Percentiles rank a stretch among this genome's conserved stretches.
phyloP scores from a whole-genome alignment of 1,140 invertebrate genomes.

The Solenopsis invicta region DNA sequence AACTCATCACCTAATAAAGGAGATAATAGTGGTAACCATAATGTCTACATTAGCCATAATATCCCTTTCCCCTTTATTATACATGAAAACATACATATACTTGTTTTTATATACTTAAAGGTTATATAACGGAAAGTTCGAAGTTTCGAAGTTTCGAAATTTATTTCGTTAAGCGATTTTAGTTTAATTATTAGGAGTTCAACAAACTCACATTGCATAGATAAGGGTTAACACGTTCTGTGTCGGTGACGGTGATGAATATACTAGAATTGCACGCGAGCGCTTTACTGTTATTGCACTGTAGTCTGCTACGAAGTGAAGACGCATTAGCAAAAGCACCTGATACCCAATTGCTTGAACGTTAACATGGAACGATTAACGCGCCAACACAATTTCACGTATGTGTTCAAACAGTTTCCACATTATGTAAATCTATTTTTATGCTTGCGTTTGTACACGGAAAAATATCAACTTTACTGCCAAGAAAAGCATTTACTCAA shows the following conservation, averaged over 20 bases:
- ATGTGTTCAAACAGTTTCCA: conserved; percentile 1
- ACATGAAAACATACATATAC: neutral
- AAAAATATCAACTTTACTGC: too few species aligned
- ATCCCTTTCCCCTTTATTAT: too few species aligned
- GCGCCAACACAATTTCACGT: neutral
- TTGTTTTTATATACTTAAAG: neutral
- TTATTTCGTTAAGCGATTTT: conserved; percentile 5
- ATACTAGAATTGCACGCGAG: conserved; percentile 47
- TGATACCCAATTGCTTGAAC: conserved; percentile 39
- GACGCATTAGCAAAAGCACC: conserved; percentile 42
- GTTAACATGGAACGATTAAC: conserved; percentile 22
- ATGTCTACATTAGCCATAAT: too few species aligned
- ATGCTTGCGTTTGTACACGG: neutral
- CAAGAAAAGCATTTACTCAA: too few species aligned
- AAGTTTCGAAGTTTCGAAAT: neutral
- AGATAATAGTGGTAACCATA: too few species aligned
- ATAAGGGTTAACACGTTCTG: conserved; percentile 46
- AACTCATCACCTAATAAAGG: too few species aligned
- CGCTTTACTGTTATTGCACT: conserved; percentile 48
- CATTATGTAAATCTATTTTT: neutral
- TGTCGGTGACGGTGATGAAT: conserved; percentile 56
- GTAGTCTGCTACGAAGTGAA: conserved; percentile 24
- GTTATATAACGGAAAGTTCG: neutral
- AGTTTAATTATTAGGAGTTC: conserved; percentile 25
- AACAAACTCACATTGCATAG: conserved; percentile 34